Base-by-base conservation (phyloP, 2,113 vertebrate species). In the Falco punctatus region DNA sequence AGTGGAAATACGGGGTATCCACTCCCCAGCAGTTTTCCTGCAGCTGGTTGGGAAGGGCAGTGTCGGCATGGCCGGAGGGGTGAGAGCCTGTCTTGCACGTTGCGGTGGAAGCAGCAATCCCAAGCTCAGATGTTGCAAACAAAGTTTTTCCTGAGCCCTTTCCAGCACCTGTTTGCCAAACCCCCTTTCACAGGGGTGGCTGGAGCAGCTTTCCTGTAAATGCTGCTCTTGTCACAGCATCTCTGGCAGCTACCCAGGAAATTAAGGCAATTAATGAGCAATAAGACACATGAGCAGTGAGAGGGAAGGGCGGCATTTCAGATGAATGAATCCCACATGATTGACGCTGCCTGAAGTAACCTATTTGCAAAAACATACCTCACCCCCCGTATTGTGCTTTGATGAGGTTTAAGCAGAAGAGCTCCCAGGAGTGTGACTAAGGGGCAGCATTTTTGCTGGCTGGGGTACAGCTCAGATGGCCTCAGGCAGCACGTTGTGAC, bases 1-100 rank as follows among this genome's bases (percentile, higher is more conserved):
- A 46, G 30, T 66, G 73, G 46, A 75, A 38, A 2, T 2, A 2
- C 0, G 0, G 11, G 26, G 17, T 8, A 10, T 13, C 38, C 9
- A 2, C 9, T 54, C 9, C 35, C 20, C 46, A 74, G 84, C 24
- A 38, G 65, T 26, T 92, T 65, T 30, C 51, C 78, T 70, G 49
- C 38, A 66, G 65, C 74, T 79, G 33, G 10, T 2, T 64, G 70
- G 70, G 38, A 82, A 82, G 66, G 57, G 11, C 0, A 0, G 10
- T 11, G 15, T 27, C 1, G 6, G 48, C 52, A 13, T 0, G 26
- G 38, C 16, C n/a, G 27, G 67, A 54, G 58, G 26, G 42, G 33
- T 4, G 3, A 66, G 55, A 78, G 64, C 77, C 67, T 3, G 7
- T 4, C 49, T 65, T 33, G 33, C 40, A 33, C 2, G 1, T 35